phyloP scores from a whole-genome alignment of 1,140 invertebrate species.

The Aphidius ervi region DNA sequence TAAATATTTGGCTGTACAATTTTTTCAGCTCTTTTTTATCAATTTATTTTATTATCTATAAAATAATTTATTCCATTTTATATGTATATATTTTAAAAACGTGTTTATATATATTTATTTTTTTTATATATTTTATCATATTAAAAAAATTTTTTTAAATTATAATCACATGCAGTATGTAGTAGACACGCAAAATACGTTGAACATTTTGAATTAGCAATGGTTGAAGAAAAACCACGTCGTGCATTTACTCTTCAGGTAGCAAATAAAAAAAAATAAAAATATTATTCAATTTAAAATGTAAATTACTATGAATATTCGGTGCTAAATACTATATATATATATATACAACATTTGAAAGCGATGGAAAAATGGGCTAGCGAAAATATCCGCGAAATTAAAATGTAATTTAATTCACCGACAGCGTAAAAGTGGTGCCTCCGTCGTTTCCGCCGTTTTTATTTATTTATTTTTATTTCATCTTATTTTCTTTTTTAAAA shows the following conservation, averaged over 20 bases:
- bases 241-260: slow-evolving; percentile 15
- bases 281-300: slow-evolving; percentile 48
- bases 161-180: no score
- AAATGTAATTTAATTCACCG: slow-evolving; percentile 50
- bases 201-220: neutral
- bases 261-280: slow-evolving; percentile 29
- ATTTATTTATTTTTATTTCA: neutral
- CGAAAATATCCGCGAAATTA: slow-evolving; percentile 48
- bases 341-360: no score
- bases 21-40: no score
- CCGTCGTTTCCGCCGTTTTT: neutral
- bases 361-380: no score
- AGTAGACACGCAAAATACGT: no score
- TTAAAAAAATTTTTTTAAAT: no score
- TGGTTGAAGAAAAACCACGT: neutral
- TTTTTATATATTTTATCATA: no score
- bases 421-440: slow-evolving; percentile 11
- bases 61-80: no score
- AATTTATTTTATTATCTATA: no score
- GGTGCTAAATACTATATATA: slow-evolving; percentile 28
- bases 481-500: neutral
- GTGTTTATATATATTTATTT: no score
- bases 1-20: no score
- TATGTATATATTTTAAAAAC: no score
- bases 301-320: slow-evolving; percentile 45